These are phyloP conservation scores for Calyptommatus sinebrachiatus DNA, from an alignment of 2,113 vertebrate species.

Conservation along the genomic window DNA sequence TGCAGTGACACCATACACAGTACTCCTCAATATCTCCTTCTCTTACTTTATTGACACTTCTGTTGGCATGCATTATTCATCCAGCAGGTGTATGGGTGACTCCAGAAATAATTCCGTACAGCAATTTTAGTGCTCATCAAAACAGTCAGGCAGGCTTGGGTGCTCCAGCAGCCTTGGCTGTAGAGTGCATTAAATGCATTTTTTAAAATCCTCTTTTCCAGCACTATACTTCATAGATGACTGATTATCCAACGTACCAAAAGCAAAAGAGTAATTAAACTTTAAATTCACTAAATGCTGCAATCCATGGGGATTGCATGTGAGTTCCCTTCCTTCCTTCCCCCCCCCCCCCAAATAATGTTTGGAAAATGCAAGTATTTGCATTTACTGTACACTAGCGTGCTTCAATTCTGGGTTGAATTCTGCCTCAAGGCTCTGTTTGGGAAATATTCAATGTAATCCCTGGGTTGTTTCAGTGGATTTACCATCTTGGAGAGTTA, in stretches of 20 bases:
- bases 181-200: conserved; percentile 57
- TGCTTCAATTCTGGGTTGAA: conserved; percentile 49
- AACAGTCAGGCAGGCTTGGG: conserved; percentile 43
- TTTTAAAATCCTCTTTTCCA: conserved; percentile 45
- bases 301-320: conserved; percentile 55
- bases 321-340: not conserved
- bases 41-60: not conserved
- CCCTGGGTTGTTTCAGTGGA: conserved; percentile 40
- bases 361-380: conserved; percentile 38
- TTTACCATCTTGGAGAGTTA: conserved; percentile 43
- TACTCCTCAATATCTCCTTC: not conserved
- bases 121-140: conserved; percentile 51
- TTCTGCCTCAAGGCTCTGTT: conserved; percentile 45
- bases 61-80: not conserved
- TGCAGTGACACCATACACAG: no score
- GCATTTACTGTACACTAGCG: conserved; percentile 56
- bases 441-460: conserved; percentile 31
- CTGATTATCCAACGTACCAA: conserved; percentile 63
- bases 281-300: conserved; percentile 65
- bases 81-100: not conserved
- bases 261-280: conserved; percentile 65
- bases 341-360: not conserved
- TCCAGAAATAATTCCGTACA: conserved; percentile 54
- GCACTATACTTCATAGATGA: conserved; percentile 63
- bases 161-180: conserved; percentile 47